These are phyloP conservation scores for Acridotheres tristis DNA, from an alignment of 2,797 vertebrate species.

Conservation along the genomic window DNA sequence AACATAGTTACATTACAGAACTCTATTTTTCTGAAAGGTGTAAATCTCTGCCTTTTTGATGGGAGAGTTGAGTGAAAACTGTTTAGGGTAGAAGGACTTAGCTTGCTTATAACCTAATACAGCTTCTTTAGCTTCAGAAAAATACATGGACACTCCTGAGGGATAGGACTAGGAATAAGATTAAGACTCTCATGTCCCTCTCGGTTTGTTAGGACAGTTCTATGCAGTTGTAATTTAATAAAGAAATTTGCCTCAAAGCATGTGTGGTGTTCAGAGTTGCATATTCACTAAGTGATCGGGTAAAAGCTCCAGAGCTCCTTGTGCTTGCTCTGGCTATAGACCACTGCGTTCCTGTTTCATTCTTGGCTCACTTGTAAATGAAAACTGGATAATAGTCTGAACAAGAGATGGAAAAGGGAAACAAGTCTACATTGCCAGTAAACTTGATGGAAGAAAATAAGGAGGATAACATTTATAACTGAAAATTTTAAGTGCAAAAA, in stretches of 20 bases:
- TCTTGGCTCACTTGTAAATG: neutral
- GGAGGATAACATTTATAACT: rapidly evolving
- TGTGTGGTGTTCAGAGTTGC: neutral
- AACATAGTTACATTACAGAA: neutral
- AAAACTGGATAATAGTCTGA: neutral
- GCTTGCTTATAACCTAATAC: neutral
- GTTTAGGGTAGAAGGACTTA: neutral
- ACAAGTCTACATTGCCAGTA: neutral
- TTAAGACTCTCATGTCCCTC: neutral
- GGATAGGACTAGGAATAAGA: neutral
- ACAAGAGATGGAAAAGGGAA: neutral
- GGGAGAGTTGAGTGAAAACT: neutral
- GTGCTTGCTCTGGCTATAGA: neutral
- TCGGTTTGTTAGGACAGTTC: neutral
- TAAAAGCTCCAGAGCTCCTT: neutral
- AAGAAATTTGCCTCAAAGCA: neutral
- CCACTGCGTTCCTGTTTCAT: rapidly evolving
- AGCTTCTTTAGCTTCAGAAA: neutral
- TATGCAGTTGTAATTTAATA: neutral
- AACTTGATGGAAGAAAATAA: neutral
- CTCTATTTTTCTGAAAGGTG: neutral
- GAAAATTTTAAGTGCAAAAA: neutral
- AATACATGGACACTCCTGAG: neutral
- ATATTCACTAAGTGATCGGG: neutral
- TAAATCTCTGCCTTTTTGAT: neutral